A percentile compares a stretch with the other conserved stretches of the same genome.
These are phyloP conservation scores for Xenopus petersii DNA, from an alignment of 2,797 vertebrate species.

Conservation along the genomic window DNA sequence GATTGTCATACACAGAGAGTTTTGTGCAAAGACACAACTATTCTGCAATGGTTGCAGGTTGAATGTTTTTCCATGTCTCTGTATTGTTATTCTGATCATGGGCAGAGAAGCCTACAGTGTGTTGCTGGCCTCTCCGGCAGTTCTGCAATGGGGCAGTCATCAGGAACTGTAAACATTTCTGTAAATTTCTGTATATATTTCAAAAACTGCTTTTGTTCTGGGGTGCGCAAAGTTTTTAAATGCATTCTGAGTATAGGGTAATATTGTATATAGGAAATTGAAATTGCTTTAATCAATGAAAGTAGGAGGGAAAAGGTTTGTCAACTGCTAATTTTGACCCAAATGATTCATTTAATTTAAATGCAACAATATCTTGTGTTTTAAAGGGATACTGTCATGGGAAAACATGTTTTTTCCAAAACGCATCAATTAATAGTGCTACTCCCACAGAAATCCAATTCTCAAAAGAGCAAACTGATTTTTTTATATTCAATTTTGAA, in stretches of 20 bases:
- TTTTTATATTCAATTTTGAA: too few species aligned
- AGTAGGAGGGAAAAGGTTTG: constrained; percentile 47
- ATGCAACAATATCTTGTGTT: constrained; percentile 11
- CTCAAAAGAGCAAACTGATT: too few species aligned
- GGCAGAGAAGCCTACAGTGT: constrained; percentile 13
- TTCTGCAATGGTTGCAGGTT: constrained; percentile 7
- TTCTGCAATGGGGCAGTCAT: constrained; percentile 11
- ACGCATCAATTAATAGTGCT: too few species aligned
- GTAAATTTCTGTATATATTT: constrained; percentile 67
- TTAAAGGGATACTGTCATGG: too few species aligned
- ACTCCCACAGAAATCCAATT: too few species aligned
- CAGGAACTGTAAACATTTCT: constrained; percentile 56
- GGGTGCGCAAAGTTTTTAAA: constrained; percentile 55
- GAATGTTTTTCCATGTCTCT: constrained; percentile 1
- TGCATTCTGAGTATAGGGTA: constrained; percentile 54
- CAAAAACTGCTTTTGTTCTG: constrained; percentile 54
- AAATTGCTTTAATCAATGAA: constrained; percentile 54
- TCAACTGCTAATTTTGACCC: constrained; percentile 50
- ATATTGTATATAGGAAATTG: constrained; percentile 58
- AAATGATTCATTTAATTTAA: constrained; percentile 10
- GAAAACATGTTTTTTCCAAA: too few species aligned
- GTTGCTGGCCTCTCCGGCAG: background rate
- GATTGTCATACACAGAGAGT: too few species aligned
- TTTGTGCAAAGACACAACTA: constrained; percentile 4
- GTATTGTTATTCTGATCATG: constrained; percentile 15